Evolutionary conservation across 2,888 invertebrate genomes (phyloP).

Genomic region (Pandemis heparana): DNA sequence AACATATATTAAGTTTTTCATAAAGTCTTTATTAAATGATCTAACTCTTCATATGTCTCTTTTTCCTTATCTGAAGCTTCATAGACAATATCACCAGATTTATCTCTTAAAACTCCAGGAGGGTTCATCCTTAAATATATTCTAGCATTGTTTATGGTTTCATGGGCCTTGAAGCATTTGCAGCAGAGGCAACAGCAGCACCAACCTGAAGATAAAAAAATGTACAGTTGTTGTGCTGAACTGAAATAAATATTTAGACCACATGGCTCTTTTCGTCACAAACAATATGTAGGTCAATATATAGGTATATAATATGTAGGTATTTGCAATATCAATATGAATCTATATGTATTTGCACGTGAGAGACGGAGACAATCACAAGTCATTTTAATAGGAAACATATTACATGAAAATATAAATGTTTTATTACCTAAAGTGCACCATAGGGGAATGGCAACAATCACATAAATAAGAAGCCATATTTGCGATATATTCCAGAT

Average conservation of each 20-base stretch:
- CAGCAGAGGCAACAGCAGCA: constrained; percentile 87
- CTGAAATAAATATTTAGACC: too few relatives aligned
- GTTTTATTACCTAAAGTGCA: constrained; percentile 66
- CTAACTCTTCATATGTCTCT: constrained; percentile 84
- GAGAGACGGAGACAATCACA: background rate
- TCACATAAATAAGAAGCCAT: constrained; percentile 65
- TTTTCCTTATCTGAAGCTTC: constrained; percentile 84
- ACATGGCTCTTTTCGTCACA: too few relatives aligned
- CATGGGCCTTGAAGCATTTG: constrained; percentile 83
- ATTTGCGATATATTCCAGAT: constrained; percentile 60
- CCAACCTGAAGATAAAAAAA: constrained; percentile 79
- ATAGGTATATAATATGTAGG: too few relatives aligned
- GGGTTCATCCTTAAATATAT: constrained; percentile 84
- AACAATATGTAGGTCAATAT: too few relatives aligned
- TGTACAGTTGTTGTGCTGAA: background rate
- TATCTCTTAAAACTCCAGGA: constrained; percentile 79
- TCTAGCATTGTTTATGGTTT: constrained; percentile 83
- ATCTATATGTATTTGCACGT: background rate
- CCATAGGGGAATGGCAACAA: constrained; percentile 71
- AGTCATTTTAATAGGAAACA: too few relatives aligned
- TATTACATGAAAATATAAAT: background rate
- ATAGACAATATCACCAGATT: constrained; percentile 72
- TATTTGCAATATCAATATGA: too few relatives aligned
- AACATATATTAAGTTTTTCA: constrained; percentile 47
- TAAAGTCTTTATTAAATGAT: constrained; percentile 83